Conservation (phyloP, 2,888 invertebrate species). For the Hypselothyrea guttata region DNA sequence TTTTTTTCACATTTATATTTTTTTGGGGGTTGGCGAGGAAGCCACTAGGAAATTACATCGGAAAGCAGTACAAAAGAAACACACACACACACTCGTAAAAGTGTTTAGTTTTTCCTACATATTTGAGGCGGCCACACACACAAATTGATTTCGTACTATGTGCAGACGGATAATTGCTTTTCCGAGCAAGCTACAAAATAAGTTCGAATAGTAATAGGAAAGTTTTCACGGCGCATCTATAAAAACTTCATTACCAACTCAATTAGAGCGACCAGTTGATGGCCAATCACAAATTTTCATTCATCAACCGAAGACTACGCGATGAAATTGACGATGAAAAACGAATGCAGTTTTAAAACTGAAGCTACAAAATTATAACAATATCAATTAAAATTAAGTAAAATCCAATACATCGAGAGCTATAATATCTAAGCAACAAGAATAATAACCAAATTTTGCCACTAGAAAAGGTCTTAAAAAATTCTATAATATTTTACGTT, state of each 20-base stretch:
- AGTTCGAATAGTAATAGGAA: slow-evolving; percentile 29
- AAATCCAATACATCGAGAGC: too few species aligned
- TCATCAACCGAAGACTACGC: background rate
- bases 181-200: too few species aligned
- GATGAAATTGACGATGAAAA: background rate
- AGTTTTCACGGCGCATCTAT: slow-evolving; percentile 40
- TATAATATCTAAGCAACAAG: too few species aligned
- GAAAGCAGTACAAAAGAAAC: slow-evolving; percentile 57
- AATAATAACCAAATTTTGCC: too few species aligned
- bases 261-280: slow-evolving; percentile 44
- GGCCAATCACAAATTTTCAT: slow-evolving; percentile 21
- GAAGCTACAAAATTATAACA: too few species aligned
- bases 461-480: too few species aligned
- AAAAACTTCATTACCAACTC: slow-evolving; percentile 40
- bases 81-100: slow-evolving; percentile 6
- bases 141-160: slow-evolving; percentile 58
- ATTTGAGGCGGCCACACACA: slow-evolving; percentile 31
- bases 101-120: slow-evolving; percentile 40
- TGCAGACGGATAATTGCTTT: slow-evolving; percentile 54
- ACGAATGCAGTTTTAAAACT: too few species aligned
- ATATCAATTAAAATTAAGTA: too few species aligned
- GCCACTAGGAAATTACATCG: slow-evolving; percentile 59
- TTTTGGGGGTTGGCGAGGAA: slow-evolving; percentile 25
- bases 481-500: too few species aligned
- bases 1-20: slow-evolving; percentile 21